Evolutionary conservation across 2,888 invertebrate species (phyloP).

Genomic region (Zele albiditarsus): DNA sequence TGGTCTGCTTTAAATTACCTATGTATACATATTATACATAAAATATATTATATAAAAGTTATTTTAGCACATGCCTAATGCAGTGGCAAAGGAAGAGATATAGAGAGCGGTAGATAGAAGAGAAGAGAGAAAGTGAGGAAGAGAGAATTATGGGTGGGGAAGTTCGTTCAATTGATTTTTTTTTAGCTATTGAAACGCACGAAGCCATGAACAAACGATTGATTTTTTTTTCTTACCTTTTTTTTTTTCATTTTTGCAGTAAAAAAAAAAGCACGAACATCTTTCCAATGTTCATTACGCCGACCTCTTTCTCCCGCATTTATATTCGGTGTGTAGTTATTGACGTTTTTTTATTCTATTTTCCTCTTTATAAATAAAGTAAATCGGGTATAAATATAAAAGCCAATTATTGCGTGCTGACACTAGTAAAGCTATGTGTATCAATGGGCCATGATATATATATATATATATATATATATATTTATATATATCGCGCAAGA

Average conservation of each 20-base stretch:
- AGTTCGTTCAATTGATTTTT: constrained; percentile 44
- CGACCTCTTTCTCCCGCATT: too few relatives aligned
- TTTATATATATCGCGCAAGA: neutral
- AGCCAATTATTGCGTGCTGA: neutral
- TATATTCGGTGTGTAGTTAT: too few relatives aligned
- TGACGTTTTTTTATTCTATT: too few relatives aligned
- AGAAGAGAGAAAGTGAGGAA: neutral
- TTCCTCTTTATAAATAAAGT: too few relatives aligned
- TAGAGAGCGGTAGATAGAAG: constrained; percentile 10
- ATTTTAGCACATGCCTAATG: constrained; percentile 67
- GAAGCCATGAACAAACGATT: constrained; percentile 16
- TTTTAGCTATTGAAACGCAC: constrained; percentile 29
- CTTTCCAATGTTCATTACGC: too few relatives aligned
- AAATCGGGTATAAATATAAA: neutral
- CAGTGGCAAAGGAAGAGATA: constrained; percentile 46
- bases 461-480: neutral
- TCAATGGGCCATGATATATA: neutral
- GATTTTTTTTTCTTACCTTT: neutral
- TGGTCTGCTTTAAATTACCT: constrained; percentile 57
- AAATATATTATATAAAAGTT: constrained; percentile 55
- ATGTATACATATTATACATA: constrained; percentile 54
- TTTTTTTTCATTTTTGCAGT: neutral
- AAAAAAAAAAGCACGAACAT: neutral
- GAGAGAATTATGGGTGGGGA: neutral
- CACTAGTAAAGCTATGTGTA: neutral